Conservation (phyloP, 2,797 vertebrate genomes). For the Muscicapa comitata region DNA sequence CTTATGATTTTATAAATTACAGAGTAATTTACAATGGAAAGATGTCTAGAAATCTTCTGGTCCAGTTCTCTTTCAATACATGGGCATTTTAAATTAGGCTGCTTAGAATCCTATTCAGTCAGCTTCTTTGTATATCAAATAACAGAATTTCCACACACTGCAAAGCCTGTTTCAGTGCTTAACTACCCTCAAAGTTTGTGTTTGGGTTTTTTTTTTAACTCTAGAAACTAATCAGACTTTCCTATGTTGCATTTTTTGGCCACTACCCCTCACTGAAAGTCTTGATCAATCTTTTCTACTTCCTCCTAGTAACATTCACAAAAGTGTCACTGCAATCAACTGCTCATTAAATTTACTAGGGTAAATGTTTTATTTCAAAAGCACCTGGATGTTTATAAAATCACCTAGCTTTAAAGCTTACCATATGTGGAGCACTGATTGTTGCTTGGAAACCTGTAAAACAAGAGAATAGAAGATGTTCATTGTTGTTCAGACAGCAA, state of each 20-base stretch:
- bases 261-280: background rate
- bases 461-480: slow-evolving; percentile 55
- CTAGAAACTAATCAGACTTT: background rate
- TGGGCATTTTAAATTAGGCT: background rate
- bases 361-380: background rate
- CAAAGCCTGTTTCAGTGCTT: background rate
- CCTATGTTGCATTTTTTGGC: background rate
- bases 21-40: background rate
- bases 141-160: background rate
- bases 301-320: background rate
- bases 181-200: background rate
- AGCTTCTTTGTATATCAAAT: background rate
- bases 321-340: background rate
- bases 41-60: background rate
- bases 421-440: slow-evolving; percentile 99
- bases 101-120: background rate
- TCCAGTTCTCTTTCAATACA: background rate
- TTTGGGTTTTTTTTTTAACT: background rate
- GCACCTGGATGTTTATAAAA: background rate
- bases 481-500: background rate
- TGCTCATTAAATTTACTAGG: background rate
- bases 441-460: slow-evolving; percentile 95
- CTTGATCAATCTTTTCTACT: background rate
- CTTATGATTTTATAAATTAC: background rate
- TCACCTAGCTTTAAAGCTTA: slow-evolving; percentile 67